Percentiles rank a stretch among this genome's conserved stretches.
These are phyloP conservation scores for Anthopleura xanthogrammica DNA, from an alignment of 92 coral and sea anemone species.

Conservation along the genomic window DNA sequence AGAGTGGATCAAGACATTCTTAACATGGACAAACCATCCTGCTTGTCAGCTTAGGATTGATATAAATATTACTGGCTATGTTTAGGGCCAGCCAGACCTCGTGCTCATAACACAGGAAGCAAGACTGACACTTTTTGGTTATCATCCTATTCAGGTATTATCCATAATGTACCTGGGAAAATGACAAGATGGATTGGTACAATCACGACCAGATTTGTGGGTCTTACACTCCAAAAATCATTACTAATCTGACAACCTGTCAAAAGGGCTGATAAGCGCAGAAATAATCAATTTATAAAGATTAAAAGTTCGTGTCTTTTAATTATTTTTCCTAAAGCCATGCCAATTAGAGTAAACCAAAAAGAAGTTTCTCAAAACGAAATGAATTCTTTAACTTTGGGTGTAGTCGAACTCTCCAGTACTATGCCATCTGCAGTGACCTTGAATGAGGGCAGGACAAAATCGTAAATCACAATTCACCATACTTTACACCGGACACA, in stretches of 20 bases:
- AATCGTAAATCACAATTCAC: background rate
- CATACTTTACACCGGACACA: background rate
- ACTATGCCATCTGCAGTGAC: background rate
- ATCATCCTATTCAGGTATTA: conserved; percentile 29
- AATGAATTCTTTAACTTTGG: background rate
- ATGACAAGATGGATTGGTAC: conserved; percentile 23
- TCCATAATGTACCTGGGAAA: conserved; percentile 12
- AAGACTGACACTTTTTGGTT: conserved; percentile 20
- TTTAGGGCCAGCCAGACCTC: conserved; percentile 32
- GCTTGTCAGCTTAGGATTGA: conserved; percentile 17
- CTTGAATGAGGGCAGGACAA: background rate
- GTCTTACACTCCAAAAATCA: conserved; percentile 20
- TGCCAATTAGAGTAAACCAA: background rate
- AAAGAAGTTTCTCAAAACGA: background rate
- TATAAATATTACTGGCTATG: conserved; percentile 19
- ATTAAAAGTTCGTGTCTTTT: conserved; percentile 14
- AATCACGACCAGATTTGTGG: conserved; percentile 30
- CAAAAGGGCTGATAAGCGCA: conserved; percentile 17
- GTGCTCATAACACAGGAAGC: conserved; percentile 27
- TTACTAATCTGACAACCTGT: conserved; percentile 25
- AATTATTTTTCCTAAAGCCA: background rate
- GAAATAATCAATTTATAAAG: conserved; percentile 19
- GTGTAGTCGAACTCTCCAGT: background rate
- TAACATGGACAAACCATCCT: conserved; percentile 2
- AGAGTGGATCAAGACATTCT: conserved; percentile 8